Evolutionary conservation across 2,888 invertebrate species (phyloP), one percentile per base, ranked within the genome.

Genomic region (Hyposoter dolosus): DNA sequence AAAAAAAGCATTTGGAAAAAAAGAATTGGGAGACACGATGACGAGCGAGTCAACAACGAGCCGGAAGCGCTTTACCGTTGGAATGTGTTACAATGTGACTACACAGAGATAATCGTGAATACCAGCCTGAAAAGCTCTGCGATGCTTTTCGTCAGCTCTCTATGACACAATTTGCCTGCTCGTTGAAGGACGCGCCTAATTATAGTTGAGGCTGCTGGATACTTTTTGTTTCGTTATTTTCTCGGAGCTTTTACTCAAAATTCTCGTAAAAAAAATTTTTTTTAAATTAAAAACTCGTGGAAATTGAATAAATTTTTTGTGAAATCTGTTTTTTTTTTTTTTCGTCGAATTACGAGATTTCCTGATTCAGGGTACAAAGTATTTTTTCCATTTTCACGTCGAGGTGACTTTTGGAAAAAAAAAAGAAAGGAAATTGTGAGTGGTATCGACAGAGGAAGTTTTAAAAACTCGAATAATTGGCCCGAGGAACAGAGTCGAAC

Each of bases 61-160:
- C 80, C 83, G 81, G 80, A 86, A 86, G 63, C 77, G 77, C 78
- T 83, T 77, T 78, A 50, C 80, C 63, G 77, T 78, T 50, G 77
- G 60, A 72, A 50, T 47, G 72, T 63, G 74, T 71, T 53, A 77
- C 79, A 74, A 63, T 74, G 53, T 71, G 23, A 50, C 74, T 69
- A 66, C 53, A 63, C n/a, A 19, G 80, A 75, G 28, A 78, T 68
- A 65, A 81, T 80, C 56, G 72, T 43, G 65, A 35, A 71, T 43
- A 43, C 60, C 63, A 80, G 79, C 63, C 71, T 71, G 69, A n/a
- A 75, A 79, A 65, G 66, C 81, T 60, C 23, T 12, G 19, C 68
- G 82, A 43, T 60, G 45, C 45, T 66, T 82, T 74, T 82, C 78
- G 56, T 82, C 82, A 40, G 60, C 65, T 85, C 65, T 85, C 78